Evolutionary conservation across 1,140 invertebrate genomes (phyloP), one percentile per base, ranked within the genome.

Genomic region (Cyrtorhinus lividipennis): DNA sequence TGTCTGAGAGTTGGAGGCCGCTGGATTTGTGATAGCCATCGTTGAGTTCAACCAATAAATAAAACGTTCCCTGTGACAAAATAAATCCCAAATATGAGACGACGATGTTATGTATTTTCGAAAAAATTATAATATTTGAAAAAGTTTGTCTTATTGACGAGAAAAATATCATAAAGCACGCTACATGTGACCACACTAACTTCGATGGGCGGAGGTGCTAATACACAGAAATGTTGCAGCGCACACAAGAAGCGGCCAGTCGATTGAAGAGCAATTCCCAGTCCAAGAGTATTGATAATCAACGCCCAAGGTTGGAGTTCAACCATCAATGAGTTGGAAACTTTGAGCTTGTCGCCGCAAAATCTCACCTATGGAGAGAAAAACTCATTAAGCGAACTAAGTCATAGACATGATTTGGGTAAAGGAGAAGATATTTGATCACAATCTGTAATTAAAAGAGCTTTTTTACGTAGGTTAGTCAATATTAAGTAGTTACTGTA

Each of bases 271-370:
- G 78, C 76, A 0, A 88, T 68, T 2, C 78, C 72, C 48, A 78
- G 72, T 0, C 80, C 81, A 0, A 81, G 74, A 25, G 80, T 79
- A 71, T 91, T 90, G 8, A 87, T 73, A 56, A 92, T 73, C 13
- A 90, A 76, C 66, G 81, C 85, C 82, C 84, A 85, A 0, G 90
- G 87, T 25, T 82, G 76, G 2, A 91, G 71, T 68, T 89, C 82
- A 1, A 90, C 69, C 8, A 86, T 71, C 23, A 90, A 70, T 0
- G 73, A 63, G 75, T 67, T 73, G 76, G 72, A 68, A 75, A 57
- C 77, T 61, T 59, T 65, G 1, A 65, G 46, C 27, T 58, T 59
- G 20, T 65, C 77, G 60, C 79, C 78, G 62, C 77, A 76, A 62
- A 85, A 83, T 30, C 77, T 77, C 1, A 87, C 76, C 77, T 83